Evolutionary conservation across 2,113 vertebrate species (phyloP).

Genomic region (Columbina picui): DNA sequence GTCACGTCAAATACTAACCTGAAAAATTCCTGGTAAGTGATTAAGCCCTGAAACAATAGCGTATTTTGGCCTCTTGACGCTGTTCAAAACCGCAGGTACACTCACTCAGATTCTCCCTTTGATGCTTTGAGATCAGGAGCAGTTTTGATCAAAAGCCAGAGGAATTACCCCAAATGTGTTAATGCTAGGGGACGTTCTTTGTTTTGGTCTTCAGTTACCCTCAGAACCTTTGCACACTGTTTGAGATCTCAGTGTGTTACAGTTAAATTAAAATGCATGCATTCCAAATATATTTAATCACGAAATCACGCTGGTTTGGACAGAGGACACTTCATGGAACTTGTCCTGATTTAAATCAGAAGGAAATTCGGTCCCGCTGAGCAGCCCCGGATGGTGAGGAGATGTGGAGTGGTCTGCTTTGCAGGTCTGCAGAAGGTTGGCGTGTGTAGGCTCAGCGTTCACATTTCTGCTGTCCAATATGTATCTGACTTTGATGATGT

Average conservation of each 20-base stretch:
- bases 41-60: slow-evolving; percentile 5
- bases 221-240: neutral
- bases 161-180: neutral
- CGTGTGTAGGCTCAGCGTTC: neutral
- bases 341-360: neutral
- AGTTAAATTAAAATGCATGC: neutral
- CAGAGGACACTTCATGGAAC: neutral
- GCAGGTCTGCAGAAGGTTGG: neutral
- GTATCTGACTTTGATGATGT: neutral
- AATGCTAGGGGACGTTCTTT: neutral
- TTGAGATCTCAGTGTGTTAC: neutral
- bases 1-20: neutral
- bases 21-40: slow-evolving; percentile 65
- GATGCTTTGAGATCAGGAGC: slow-evolving; percentile 5
- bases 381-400: neutral
- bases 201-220: neutral
- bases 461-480: neutral
- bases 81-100: slow-evolving; percentile 14
- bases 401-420: neutral
- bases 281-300: neutral
- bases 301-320: neutral
- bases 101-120: slow-evolving; percentile 7
- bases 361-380: neutral
- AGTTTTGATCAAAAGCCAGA: neutral
- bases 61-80: neutral